These are phyloP conservation scores for Acipenser oxyrinchus DNA, from an alignment of 2,797 vertebrate species.

Conservation along the genomic window DNA sequence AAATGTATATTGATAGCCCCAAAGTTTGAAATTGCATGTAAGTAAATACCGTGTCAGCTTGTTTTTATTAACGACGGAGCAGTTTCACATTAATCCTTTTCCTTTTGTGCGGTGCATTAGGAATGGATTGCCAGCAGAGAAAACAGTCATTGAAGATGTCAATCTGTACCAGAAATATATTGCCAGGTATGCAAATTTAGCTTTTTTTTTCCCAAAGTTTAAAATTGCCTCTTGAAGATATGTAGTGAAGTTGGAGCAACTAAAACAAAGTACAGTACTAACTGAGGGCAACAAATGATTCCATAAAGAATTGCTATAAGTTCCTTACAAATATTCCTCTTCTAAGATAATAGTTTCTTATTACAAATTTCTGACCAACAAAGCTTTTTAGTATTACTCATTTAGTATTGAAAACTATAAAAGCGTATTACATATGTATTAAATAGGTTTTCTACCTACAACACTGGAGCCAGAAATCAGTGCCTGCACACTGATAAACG, in stretches of 20 bases:
- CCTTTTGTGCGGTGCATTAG: slow-evolving; percentile 58
- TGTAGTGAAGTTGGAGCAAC: slow-evolving; percentile 40
- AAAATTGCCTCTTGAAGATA: slow-evolving; percentile 38
- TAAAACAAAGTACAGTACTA: slow-evolving; percentile 38
- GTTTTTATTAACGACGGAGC: slow-evolving; percentile 64
- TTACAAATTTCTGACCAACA: too few species aligned
- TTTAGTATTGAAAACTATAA: too few species aligned
- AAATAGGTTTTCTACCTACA: slow-evolving; percentile 72
- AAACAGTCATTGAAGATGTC: slow-evolving; percentile 89
- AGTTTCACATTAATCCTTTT: slow-evolving; percentile 59
- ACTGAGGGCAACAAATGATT: slow-evolving; percentile 51
- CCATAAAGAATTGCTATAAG: too few species aligned
- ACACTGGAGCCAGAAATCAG: slow-evolving; percentile 79
- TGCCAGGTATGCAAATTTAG: slow-evolving; percentile 88
- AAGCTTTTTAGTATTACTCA: too few species aligned
- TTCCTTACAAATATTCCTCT: too few species aligned
- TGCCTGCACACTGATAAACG: slow-evolving; percentile 68
- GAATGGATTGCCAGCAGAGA: slow-evolving; percentile 97
- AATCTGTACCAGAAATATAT: slow-evolving; percentile 99
- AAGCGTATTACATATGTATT: too few species aligned
- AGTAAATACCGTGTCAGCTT: slow-evolving; percentile 71
- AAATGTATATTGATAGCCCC: slow-evolving; percentile 68
- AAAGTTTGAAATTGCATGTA: slow-evolving; percentile 61
- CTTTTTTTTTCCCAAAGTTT: slow-evolving; percentile 33
- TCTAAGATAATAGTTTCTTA: too few species aligned